Conservation (phyloP, 2,888 invertebrate species). For the Adineta ricciae region DNA sequence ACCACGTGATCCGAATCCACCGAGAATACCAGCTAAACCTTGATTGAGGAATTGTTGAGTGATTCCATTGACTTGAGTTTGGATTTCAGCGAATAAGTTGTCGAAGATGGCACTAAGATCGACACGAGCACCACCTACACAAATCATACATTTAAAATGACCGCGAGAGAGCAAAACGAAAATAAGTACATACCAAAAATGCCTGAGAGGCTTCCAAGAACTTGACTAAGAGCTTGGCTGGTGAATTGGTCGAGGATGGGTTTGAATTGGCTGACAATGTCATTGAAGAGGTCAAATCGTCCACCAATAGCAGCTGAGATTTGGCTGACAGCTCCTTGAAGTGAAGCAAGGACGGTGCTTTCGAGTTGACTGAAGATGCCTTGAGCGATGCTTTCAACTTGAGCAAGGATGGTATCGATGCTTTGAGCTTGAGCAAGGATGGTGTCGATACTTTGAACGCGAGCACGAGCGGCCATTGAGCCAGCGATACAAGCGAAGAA, state of each 20-base stretch:
- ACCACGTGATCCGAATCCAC: neutral
- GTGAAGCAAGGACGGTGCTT: fast-evolving
- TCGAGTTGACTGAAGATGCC: neutral
- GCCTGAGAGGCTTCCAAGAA: too few species aligned
- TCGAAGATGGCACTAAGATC: neutral
- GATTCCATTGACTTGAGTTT: neutral
- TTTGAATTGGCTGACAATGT: too few species aligned
- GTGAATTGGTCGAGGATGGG: too few species aligned
- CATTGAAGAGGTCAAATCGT: too few species aligned
- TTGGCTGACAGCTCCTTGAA: neutral
- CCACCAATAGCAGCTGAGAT: too few species aligned
- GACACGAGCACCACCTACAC: too few species aligned
- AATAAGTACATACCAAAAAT: neutral
- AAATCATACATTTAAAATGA: too few species aligned
- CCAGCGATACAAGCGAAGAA: conserved; percentile 3
- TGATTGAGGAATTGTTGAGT: neutral
- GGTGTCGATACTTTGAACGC: neutral
- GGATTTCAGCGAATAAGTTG: neutral
- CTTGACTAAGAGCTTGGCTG: too few species aligned
- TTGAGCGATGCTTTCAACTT: neutral
- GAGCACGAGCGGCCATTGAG: neutral
- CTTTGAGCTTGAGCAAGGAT: neutral
- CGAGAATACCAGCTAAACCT: neutral
- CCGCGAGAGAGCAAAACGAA: too few species aligned
- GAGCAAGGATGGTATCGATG: too few species aligned